A percentile compares a stretch with the other conserved stretches of the same genome.
Conservation (phyloP, 2,113 vertebrate genomes). For the Tupaia tana region DNA sequence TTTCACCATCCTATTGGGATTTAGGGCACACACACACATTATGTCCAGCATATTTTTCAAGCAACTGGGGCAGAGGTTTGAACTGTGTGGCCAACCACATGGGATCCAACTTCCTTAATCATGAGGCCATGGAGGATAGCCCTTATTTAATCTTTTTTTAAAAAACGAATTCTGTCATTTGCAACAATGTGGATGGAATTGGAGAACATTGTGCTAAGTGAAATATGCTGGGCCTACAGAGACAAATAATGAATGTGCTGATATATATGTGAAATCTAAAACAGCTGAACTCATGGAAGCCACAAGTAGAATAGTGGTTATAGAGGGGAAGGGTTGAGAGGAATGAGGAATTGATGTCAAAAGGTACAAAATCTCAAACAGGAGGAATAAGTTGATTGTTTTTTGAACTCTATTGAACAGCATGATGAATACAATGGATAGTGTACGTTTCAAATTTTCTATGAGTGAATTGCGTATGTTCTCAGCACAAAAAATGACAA, state of each 20-base stretch:
- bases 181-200: too few relatives aligned
- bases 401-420: neutral
- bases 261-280: neutral
- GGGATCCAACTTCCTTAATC: too few relatives aligned
- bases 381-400: neutral
- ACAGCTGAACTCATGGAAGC: neutral
- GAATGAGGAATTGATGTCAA: neutral
- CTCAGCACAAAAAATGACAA: neutral
- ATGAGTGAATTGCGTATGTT: neutral
- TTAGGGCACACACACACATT: too few relatives aligned
- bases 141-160: too few relatives aligned
- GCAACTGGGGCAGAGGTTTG: too few relatives aligned
- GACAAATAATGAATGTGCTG: neutral
- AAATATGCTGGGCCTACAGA: neutral
- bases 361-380: neutral
- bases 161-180: too few relatives aligned
- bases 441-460: neutral
- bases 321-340: neutral
- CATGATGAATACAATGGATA: neutral
- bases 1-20: too few relatives aligned
- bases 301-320: neutral
- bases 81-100: too few relatives aligned
- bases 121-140: too few relatives aligned
- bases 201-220: neutral
- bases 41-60: too few relatives aligned